Conservation (phyloP, 2,113 vertebrate species). For the Limanda limanda region DNA sequence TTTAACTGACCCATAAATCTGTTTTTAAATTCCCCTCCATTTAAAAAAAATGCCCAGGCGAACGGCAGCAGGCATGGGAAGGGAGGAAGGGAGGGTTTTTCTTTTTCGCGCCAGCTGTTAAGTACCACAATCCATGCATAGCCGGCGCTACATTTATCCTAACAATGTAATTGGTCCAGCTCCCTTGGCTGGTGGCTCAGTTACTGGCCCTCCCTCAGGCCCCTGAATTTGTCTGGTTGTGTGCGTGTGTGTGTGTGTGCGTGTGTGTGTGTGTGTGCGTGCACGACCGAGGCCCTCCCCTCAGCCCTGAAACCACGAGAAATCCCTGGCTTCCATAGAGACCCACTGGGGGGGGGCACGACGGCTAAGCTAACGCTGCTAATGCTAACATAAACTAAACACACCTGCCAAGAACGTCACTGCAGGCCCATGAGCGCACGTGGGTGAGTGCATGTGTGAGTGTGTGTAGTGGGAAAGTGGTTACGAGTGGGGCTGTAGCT, state of each 20-base stretch:
- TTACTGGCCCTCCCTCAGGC: conserved; percentile 82
- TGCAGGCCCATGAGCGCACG: conserved; percentile 70
- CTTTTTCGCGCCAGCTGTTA: conserved; percentile 82
- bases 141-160: conserved; percentile 84
- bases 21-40: conserved; percentile 88
- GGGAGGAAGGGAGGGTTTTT: conserved; percentile 72
- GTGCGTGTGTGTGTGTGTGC: conserved; percentile 23
- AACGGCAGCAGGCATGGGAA: conserved; percentile 62
- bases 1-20: conserved; percentile 91
- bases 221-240: conserved; percentile 35
- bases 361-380: conserved; percentile 59
- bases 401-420: conserved; percentile 83
- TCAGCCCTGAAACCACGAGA: conserved; percentile 77
- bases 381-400: conserved; percentile 82
- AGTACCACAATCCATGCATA: conserved; percentile 87
- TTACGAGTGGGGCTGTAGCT: conserved; percentile 61
- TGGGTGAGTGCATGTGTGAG: conserved; percentile 28
- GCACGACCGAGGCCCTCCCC: conserved; percentile 56
- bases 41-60: conserved; percentile 83
- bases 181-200: conserved; percentile 85
- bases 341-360: conserved; percentile 59
- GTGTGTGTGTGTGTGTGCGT: conserved; percentile 31
- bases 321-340: conserved; percentile 84
- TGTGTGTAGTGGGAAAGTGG: conserved; percentile 32
- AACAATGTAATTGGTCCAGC: conserved; percentile 88